Percentiles rank a stretch among this genome's conserved stretches.
Evolutionary conservation across 2,888 invertebrate species (phyloP).

Genomic region (Habrosyne pyritoides): DNA sequence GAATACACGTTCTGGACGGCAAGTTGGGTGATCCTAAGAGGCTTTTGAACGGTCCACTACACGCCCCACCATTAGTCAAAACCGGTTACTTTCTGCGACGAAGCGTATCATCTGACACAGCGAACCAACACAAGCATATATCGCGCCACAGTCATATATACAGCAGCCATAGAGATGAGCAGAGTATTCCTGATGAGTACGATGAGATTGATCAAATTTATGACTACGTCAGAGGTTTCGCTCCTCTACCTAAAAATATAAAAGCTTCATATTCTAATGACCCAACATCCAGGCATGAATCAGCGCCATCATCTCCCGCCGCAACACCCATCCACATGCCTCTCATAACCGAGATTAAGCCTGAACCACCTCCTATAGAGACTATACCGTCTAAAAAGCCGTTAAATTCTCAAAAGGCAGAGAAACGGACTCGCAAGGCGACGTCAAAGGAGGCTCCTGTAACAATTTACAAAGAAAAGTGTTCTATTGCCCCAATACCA

Average conservation of each 20-base stretch:
- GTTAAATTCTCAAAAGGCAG: constrained; percentile 82
- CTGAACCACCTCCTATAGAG: constrained; percentile 95
- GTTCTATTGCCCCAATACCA: constrained; percentile 77
- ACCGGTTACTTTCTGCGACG: constrained; percentile 89
- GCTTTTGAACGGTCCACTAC: constrained; percentile 69
- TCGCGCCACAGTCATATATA: constrained; percentile 80
- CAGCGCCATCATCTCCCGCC: constrained; percentile 82
- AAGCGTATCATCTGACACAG: constrained; percentile 91
- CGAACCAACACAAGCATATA: constrained; percentile 82
- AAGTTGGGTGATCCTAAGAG: constrained; percentile 88
- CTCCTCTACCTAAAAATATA: constrained; percentile 93
- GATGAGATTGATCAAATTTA: constrained; percentile 98
- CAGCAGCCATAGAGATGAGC: constrained; percentile 85
- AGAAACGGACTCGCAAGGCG: constrained; percentile 89
- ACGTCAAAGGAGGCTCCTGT: constrained; percentile 83
- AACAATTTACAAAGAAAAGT: constrained; percentile 83
- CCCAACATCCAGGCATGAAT: constrained; percentile 73
- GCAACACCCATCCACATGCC: constrained; percentile 83
- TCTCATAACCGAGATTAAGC: constrained; percentile 85
- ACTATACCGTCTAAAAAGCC: constrained; percentile 94
- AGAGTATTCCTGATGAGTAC: constrained; percentile 90
- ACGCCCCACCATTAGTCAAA: constrained; percentile 77
- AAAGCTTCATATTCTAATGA: constrained; percentile 85
- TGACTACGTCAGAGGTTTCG: constrained; percentile 96
- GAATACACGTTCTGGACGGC: constrained; percentile 91